phyloP scores from a whole-genome alignment of 2,113 vertebrate species.

The Entomyzon cyanotis region DNA sequence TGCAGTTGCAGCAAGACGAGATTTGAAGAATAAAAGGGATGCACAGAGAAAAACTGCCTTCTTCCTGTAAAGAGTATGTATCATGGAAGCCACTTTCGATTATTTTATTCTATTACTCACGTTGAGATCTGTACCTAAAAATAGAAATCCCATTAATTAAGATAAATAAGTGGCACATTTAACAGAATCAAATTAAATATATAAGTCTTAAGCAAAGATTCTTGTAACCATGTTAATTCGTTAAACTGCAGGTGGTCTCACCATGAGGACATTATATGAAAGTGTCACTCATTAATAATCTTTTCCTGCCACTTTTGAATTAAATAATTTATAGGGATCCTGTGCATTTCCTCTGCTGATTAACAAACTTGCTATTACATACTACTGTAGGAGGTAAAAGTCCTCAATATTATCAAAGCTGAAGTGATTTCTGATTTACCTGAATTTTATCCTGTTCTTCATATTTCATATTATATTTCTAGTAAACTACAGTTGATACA shows the following conservation, averaged over 20 bases:
- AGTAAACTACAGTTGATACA: not conserved
- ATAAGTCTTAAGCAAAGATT: conserved; percentile 14
- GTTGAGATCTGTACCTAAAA: conserved; percentile 31
- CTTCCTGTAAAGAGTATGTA: not conserved
- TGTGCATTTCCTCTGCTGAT: conserved; percentile 39
- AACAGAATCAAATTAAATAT: conserved; percentile 23
- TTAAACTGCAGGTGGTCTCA: conserved; percentile 5
- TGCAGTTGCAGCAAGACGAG: not conserved
- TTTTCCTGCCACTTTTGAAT: conserved; percentile 44
- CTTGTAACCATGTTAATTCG: conserved; percentile 33
- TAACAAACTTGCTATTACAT: conserved; percentile 20
- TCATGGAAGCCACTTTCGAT: not conserved
- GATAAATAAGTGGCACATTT: conserved; percentile 23
- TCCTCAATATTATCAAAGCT: not conserved
- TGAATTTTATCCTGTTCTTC: not conserved
- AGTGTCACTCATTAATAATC: conserved; percentile 24
- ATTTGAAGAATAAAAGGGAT: not conserved
- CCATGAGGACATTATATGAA: not conserved
- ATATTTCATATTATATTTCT: not conserved
- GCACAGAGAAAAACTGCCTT: not conserved
- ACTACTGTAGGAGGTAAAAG: not conserved
- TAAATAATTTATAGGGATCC: conserved; percentile 28
- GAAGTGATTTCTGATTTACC: not conserved
- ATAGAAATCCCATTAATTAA: conserved; percentile 48
- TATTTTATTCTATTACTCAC: not conserved